These are phyloP conservation scores for Leucophenga maculata DNA, from an alignment of 2,888 invertebrate genomes.

Conservation along the genomic window DNA sequence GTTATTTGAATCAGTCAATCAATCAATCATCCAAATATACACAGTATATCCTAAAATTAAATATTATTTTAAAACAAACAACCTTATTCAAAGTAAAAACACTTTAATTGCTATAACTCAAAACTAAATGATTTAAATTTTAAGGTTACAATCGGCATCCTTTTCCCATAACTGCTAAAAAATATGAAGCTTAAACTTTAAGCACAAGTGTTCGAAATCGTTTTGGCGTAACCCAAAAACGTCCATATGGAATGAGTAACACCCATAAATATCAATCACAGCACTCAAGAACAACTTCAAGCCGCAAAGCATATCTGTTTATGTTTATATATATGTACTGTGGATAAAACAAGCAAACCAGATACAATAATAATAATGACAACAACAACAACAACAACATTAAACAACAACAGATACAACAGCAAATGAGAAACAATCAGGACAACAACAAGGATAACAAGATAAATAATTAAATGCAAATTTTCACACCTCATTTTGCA, in stretches of 20 bases:
- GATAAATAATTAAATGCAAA: constrained; percentile 49
- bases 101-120: too few relatives aligned
- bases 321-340: constrained; percentile 16
- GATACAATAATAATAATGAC: constrained; percentile 15
- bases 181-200: too few relatives aligned
- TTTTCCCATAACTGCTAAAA: too few relatives aligned
- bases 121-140: too few relatives aligned
- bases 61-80: too few relatives aligned
- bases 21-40: too few relatives aligned
- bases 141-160: too few relatives aligned
- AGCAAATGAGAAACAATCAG: background rate
- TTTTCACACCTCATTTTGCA: constrained; percentile 47
- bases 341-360: constrained; percentile 33
- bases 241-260: background rate
- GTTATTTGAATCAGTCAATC: too few relatives aligned
- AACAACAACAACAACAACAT: background rate
- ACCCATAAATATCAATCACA: constrained; percentile 9
- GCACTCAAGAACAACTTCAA: constrained; percentile 29
- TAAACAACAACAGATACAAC: constrained; percentile 26
- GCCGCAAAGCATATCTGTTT: constrained; percentile 18
- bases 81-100: too few relatives aligned
- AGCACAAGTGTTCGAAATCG: too few relatives aligned
- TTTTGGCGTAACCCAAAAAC: too few relatives aligned
- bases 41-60: too few relatives aligned
- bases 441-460: background rate